Base-by-base conservation (phyloP, 2,797 vertebrate species). In the Gymnothorax javanicus region DNA sequence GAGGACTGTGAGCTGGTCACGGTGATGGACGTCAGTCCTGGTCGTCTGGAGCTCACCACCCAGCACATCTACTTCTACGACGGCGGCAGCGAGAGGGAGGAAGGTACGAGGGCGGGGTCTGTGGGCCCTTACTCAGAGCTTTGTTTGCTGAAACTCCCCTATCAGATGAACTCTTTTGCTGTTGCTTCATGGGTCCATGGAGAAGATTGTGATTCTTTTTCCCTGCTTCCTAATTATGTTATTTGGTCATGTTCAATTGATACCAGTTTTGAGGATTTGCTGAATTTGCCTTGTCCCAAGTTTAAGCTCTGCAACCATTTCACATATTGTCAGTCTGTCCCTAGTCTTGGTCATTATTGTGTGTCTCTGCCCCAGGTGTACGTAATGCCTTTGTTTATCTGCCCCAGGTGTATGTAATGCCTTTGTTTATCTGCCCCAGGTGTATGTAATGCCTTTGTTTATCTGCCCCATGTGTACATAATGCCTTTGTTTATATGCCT, bases 1-100 rank as follows among this genome's bases (percentile, higher is more conserved):
- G 98, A 99, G 95, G 98, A 99, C 89, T 99, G 98, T 90, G 97
- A 99, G 94, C 94, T 99, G 88, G 95, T 99, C 92, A 99, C 97
- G 0, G 90, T 98, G 90, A 97, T 99, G 89, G 97, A 98, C 0
- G 95, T 97, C 75, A 97, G 98, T 90, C 94, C 97, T 0, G 98
- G 98, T 2, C 97, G 97, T 33, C 95, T 99, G 89, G 98, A 99
- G 90, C 94, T 99, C 91, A 99, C 98, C 88, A 99, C 98, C 1
- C 97, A 98, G 17, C 97, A 99, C 92, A 97, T 99, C 91, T 98
- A 98, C 93, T 99, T 99, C 93, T 97, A 96, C 67, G 98, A 99
- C 92, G 93, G 96, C 90, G 98, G 97, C 93, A 94, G 95, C 89
- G 98, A 99, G 94, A 99, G 99, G 89, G 98, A 98, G 87, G 98